phyloP scores from a whole-genome alignment of 2,888 invertebrate species.

The Campoletis raptor region DNA sequence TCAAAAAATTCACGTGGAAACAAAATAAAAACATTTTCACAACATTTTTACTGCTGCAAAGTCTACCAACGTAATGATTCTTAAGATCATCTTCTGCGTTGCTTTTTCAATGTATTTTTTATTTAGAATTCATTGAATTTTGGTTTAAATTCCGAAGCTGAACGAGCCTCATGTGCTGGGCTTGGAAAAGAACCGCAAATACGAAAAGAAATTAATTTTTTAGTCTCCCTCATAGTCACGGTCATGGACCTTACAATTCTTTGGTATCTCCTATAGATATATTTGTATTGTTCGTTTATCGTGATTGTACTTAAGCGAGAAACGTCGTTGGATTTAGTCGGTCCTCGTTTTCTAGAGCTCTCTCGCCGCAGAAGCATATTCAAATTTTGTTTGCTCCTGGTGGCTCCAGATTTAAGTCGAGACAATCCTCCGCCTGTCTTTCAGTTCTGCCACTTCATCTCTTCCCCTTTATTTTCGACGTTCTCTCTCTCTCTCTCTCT shows the following conservation, averaged over 20 bases:
- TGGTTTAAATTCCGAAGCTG: not conserved
- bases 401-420: constrained; percentile 60
- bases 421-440: constrained; percentile 51
- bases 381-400: constrained; percentile 71
- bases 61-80: not conserved
- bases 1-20: too few relatives aligned
- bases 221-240: not conserved
- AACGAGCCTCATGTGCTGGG: not conserved
- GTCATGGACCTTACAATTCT: not conserved
- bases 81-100: not conserved
- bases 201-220: not conserved
- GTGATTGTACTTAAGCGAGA: constrained; percentile 12
- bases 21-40: too few relatives aligned
- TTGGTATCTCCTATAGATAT: not conserved
- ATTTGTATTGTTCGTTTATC: constrained; percentile 26
- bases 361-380: constrained; percentile 64
- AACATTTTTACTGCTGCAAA: not conserved
- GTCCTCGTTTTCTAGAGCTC: constrained; percentile 35
- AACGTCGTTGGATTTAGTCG: constrained; percentile 24
- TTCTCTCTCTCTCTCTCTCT: not conserved
- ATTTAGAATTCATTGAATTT: not conserved
- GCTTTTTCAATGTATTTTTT: not conserved
- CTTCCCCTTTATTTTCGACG: not conserved
- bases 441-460: constrained; percentile 14
- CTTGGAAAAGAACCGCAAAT: not conserved